These are phyloP conservation scores for Lithophane socia DNA, from an alignment of 2,888 invertebrate genomes.

Conservation along the genomic window DNA sequence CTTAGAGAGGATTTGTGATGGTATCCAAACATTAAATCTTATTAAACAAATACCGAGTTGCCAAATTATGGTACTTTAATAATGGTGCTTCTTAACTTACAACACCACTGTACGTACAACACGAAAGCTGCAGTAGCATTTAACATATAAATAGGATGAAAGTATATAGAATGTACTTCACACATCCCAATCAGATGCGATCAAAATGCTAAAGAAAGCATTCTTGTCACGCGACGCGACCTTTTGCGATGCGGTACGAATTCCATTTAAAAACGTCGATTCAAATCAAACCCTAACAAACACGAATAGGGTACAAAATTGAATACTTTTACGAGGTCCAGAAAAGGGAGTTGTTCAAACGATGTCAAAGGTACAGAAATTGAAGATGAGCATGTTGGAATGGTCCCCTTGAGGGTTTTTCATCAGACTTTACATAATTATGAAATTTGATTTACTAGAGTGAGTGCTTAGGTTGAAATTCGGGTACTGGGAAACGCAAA, in stretches of 20 bases:
- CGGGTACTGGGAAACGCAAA: slow-evolving; percentile 35
- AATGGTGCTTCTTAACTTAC: neutral
- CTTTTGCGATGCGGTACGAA: slow-evolving; percentile 64
- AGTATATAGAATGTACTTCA: slow-evolving; percentile 54
- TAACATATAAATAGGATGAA: slow-evolving; percentile 40
- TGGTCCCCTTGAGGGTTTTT: slow-evolving; percentile 48
- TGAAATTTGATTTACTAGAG: slow-evolving; percentile 59
- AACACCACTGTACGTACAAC: neutral
- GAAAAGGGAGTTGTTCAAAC: slow-evolving; percentile 56
- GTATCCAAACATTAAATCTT: neutral
- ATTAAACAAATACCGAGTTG: neutral
- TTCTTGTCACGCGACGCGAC: slow-evolving; percentile 71
- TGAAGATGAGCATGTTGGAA: slow-evolving; percentile 63
- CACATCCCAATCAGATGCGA: slow-evolving; percentile 66
- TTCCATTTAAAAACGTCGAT: slow-evolving; percentile 55
- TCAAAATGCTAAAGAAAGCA: slow-evolving; percentile 71
- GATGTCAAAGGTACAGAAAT: slow-evolving; percentile 68
- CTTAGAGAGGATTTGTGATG: no score
- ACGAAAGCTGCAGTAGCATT: slow-evolving; percentile 13
- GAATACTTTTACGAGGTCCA: slow-evolving; percentile 23
- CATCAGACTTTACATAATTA: slow-evolving; percentile 66
- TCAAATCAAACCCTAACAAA: slow-evolving; percentile 56
- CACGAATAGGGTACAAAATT: slow-evolving; percentile 39
- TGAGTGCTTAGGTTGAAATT: slow-evolving; percentile 48
- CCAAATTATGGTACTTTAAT: neutral